Evolutionary conservation across 2,113 vertebrate species (phyloP).

Genomic region (Oreochromis aureus): DNA sequence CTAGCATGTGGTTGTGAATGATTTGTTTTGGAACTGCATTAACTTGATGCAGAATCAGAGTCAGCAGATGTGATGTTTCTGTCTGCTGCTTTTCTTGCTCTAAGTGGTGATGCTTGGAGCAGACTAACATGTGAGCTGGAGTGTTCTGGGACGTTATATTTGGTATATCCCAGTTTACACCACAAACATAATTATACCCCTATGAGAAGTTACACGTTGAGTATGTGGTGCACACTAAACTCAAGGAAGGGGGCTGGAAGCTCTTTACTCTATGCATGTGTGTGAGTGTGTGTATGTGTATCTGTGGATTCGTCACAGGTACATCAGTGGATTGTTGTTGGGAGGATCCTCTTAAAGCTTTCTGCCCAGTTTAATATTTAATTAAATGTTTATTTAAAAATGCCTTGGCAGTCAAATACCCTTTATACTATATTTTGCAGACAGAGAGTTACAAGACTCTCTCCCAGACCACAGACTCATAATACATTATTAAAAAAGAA

Average conservation of each 20-base stretch:
- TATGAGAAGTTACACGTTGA: conserved; percentile 24
- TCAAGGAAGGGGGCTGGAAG: not conserved
- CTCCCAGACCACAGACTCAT: no score
- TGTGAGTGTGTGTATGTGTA: not conserved
- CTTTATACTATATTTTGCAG: no score
- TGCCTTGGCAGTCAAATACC: not conserved
- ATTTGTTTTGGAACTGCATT: conserved; percentile 22
- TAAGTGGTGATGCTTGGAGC: conserved; percentile 48
- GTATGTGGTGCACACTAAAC: not conserved
- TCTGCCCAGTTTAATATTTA: not conserved
- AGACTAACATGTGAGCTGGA: no score
- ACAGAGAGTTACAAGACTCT: no score
- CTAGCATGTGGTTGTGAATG: conserved; percentile 28
- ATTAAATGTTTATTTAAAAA: no score
- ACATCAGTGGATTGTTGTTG: not conserved
- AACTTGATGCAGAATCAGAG: not conserved
- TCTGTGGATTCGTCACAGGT: not conserved
- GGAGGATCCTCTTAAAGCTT: not conserved
- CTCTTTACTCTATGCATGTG: not conserved
- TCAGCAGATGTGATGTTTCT: conserved; percentile 34
- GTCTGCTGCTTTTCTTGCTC: conserved; percentile 1
- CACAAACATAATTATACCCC: conserved; percentile 52
- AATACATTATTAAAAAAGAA: not conserved
- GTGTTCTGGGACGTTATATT: no score
- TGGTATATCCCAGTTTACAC: conserved; percentile 54